phyloP scores from a whole-genome alignment of 2,888 invertebrate genomes.

The Himalopsyche japonica region DNA sequence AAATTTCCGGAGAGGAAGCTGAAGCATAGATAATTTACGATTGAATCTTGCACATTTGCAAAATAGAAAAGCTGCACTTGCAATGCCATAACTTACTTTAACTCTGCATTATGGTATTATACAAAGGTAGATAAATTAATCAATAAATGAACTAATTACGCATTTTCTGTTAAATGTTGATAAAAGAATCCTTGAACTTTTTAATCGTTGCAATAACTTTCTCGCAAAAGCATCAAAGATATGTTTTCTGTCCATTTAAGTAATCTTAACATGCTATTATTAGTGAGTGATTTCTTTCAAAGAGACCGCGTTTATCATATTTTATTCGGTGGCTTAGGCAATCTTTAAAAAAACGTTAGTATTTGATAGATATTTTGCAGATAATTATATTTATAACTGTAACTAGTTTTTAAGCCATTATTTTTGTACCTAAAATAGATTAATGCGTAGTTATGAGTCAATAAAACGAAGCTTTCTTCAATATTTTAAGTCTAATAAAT shows the following conservation, averaged over 20 bases:
- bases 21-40: neutral
- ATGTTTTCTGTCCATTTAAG: neutral
- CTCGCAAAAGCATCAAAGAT: neutral
- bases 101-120: too few relatives aligned
- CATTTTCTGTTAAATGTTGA: neutral
- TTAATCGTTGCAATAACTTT: neutral
- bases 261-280: neutral
- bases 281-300: neutral
- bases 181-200: neutral
- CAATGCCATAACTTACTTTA: neutral
- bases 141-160: neutral
- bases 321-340: too few relatives aligned
- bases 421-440: too few relatives aligned
- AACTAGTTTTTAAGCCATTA: too few relatives aligned
- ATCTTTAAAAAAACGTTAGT: too few relatives aligned
- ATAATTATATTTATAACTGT: too few relatives aligned
- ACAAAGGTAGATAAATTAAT: neutral
- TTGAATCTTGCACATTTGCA: neutral
- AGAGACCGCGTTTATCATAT: neutral
- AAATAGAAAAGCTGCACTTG: neutral
- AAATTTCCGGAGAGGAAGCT: neutral
- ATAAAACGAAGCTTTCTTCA: too few relatives aligned
- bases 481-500: too few relatives aligned
- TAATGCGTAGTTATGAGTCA: too few relatives aligned
- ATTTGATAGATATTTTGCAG: too few relatives aligned